Percentiles rank a stretch among this genome's conserved stretches.
phyloP scores from a whole-genome alignment of 2,113 vertebrate genomes.

The Passer montanus region DNA sequence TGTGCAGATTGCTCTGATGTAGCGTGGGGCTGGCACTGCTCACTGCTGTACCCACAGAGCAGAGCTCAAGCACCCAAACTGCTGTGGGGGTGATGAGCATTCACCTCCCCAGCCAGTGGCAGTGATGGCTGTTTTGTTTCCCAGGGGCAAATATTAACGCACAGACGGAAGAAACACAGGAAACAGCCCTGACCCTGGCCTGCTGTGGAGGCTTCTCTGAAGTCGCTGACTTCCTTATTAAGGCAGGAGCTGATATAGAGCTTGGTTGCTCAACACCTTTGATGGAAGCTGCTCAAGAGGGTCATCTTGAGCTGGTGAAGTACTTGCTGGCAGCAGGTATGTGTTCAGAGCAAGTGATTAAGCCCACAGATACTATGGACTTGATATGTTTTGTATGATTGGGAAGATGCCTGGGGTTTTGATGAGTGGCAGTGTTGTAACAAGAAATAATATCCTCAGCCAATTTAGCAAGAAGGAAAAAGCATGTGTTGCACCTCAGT shows the following conservation, averaged over 20 bases:
- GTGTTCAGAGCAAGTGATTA: not conserved
- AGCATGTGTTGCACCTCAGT: not conserved
- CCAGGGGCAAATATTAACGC: slow-evolving; percentile 98
- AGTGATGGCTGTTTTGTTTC: not conserved
- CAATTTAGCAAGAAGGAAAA: not conserved
- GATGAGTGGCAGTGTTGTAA: not conserved
- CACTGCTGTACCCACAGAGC: not conserved
- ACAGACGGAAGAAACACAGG: slow-evolving; percentile 98
- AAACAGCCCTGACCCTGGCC: slow-evolving; percentile 95
- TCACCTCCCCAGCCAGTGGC: not conserved
- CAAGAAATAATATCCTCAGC: not conserved
- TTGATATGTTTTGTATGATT: not conserved
- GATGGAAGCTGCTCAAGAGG: slow-evolving; percentile 98
- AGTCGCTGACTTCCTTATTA: slow-evolving; percentile 98
- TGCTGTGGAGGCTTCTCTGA: slow-evolving; percentile 98
- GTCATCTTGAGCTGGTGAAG: slow-evolving; percentile 96
- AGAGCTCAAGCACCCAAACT: not conserved
- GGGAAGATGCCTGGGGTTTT: not conserved
- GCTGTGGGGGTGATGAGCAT: not conserved
- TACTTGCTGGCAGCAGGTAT: slow-evolving; percentile 95
- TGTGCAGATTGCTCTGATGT: not conserved
- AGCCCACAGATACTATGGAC: not conserved
- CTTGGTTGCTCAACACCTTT: slow-evolving; percentile 96
- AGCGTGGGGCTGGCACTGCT: not conserved
- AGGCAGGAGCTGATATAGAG: slow-evolving; percentile 97